Conservation (phyloP, 2,797 vertebrate species). For the Eleutherodactylus coqui region DNA sequence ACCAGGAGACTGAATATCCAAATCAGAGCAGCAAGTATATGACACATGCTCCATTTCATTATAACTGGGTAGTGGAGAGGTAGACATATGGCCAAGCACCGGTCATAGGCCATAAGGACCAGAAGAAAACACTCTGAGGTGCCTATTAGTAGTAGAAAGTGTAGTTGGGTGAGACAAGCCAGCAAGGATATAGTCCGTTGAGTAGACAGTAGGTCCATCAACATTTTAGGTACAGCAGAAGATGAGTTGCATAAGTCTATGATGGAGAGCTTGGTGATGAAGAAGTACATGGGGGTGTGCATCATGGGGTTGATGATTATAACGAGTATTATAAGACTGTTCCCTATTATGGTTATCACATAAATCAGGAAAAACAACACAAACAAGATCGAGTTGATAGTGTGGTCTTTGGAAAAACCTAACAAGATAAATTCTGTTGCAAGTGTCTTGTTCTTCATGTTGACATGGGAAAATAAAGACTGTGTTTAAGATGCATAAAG, state of each 20-base stretch:
- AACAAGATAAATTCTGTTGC: slow-evolving; percentile 24
- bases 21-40: background rate
- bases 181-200: slow-evolving; percentile 3
- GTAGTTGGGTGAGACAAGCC: slow-evolving; percentile 20
- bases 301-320: background rate
- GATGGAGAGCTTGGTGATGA: slow-evolving; percentile 38
- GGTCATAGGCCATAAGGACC: slow-evolving; percentile 41
- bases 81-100: slow-evolving; percentile 40
- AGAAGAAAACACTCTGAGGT: slow-evolving; percentile 30
- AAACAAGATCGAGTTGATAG: slow-evolving; percentile 2
- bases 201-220: background rate
- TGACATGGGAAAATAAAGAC: background rate
- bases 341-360: slow-evolving; percentile 6
- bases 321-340: background rate
- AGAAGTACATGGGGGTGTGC: slow-evolving; percentile 50
- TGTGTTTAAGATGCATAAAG: background rate
- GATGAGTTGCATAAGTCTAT: slow-evolving; percentile 41
- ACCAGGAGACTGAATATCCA: background rate
- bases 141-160: background rate
- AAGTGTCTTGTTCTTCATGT: slow-evolving; percentile 29
- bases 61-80: slow-evolving; percentile 27
- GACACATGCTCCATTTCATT: slow-evolving; percentile 40
- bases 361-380: slow-evolving; percentile 25
- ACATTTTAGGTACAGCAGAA: slow-evolving; percentile 12
- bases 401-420: slow-evolving; percentile 7